Conservation (phyloP, 2,113 vertebrate species). For the Equus przewalskii region DNA sequence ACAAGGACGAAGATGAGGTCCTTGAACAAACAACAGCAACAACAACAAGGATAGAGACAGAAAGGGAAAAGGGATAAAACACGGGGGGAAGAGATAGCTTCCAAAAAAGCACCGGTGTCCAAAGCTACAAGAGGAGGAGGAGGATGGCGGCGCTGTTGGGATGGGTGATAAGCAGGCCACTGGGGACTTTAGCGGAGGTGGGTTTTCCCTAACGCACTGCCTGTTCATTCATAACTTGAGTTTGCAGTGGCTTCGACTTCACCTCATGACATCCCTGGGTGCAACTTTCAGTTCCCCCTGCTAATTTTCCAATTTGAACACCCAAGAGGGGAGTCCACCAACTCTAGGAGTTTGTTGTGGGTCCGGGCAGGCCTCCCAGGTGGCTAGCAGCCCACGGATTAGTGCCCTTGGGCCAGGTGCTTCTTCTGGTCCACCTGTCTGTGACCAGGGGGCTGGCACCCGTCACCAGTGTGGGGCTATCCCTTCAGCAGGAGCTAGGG, state of each 20-base stretch:
- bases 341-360: neutral
- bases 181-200: neutral
- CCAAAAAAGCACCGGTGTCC: neutral
- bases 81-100: neutral
- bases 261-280: neutral
- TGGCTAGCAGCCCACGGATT: neutral
- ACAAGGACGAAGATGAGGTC: neutral
- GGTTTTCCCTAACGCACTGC: neutral
- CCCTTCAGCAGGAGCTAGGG: neutral
- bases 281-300: neutral
- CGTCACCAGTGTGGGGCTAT: neutral
- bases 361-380: neutral
- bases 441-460: neutral
- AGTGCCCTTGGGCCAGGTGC: neutral
- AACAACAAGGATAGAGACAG: neutral
- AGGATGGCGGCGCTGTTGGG: neutral
- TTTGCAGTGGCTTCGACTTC: neutral
- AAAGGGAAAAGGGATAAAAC: neutral
- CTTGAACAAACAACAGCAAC: neutral
- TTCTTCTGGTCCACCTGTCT: neutral
- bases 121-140: neutral
- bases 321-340: neutral
- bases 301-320: neutral
- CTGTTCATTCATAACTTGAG: neutral
- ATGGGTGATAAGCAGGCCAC: neutral